Base-by-base conservation (phyloP, 2,113 vertebrate genomes). In the Phaethornis superciliosus region DNA sequence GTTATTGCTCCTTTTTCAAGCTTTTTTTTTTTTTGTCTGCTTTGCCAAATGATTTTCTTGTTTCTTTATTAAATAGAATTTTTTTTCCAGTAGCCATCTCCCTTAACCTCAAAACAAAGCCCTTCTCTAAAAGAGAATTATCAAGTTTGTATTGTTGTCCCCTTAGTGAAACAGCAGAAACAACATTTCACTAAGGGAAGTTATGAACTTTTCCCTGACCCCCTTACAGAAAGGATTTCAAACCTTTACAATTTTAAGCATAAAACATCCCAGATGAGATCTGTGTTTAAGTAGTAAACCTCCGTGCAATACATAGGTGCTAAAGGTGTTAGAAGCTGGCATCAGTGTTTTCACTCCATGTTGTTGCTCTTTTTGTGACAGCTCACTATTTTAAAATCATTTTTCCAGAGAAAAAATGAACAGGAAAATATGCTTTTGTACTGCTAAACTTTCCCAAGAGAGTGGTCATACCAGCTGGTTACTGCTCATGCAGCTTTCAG, bases 1-100 rank as follows among this genome's bases (percentile, higher is more conserved):
- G 23, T 94, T 90, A 92, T 55, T 84, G 65, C 85, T 95, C 74
- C 81, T 93, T 93, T 90, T 79, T 96, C 78, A 96, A 85, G 81
- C 87, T 42, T 78, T 91, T 83, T 37, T 37, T 37, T 37, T 37
- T 37, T 65, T 82, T 65, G 59, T 67, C 78, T 77, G 18, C 78
- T 78, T 44, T 85, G 94, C 55, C 86, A 93, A 94, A 92, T 22
- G 21, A 84, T 91, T 92, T 56, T 67, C 82, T 93, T 74, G 55
- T 68, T 94, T 84, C 80, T 83, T 93, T 78, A 86, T 93, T 93
- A 93, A 91, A 93, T 30, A 76, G 32, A 82, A 74, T 68, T 88
- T 28, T 84, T 93, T 93, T 92, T 81, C 58, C 72, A 81, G 91
- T 92, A 93, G 95, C 90, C 81, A 52, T 78, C 75, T 95, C 52